Conservation (phyloP, 2,797 vertebrate species). For the Labeo calbasu region DNA sequence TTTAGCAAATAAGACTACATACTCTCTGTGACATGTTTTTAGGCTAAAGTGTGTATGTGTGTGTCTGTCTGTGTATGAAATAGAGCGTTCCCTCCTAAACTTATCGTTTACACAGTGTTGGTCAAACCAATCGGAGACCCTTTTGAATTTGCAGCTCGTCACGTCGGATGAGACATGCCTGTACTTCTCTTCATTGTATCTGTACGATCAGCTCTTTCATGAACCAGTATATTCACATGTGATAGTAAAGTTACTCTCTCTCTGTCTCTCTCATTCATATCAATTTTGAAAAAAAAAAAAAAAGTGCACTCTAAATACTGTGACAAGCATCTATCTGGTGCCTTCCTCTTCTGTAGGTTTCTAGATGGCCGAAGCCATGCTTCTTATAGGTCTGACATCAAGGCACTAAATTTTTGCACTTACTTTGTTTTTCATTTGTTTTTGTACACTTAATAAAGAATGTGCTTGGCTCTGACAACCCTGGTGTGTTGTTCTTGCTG, state of each 20-base stretch:
- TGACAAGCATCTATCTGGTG: constrained; percentile 63
- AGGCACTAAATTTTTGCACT: constrained; percentile 75
- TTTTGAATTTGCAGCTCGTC: not conserved
- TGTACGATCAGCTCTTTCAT: constrained; percentile 24
- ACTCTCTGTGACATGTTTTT: not conserved
- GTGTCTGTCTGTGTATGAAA: not conserved
- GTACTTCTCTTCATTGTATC: constrained; percentile 18
- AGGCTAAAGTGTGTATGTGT: not conserved
- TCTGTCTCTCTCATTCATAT: constrained; percentile 58
- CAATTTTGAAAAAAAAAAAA: constrained; percentile 57
- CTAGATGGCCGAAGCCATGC: constrained; percentile 66
- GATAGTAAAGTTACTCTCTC: constrained; percentile 51
- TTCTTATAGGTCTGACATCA: constrained; percentile 71
- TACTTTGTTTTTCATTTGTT: constrained; percentile 77
- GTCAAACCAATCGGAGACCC: not conserved
- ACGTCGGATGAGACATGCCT: not conserved
- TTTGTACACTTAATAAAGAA: constrained; percentile 84
- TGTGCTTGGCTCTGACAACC: constrained; percentile 72
- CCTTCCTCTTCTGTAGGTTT: constrained; percentile 60
- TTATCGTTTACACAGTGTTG: constrained; percentile 21
- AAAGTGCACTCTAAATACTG: constrained; percentile 69
- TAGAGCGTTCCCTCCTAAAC: not conserved
- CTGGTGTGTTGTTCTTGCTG: constrained; percentile 36
- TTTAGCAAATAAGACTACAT: not conserved
- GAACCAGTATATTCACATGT: constrained; percentile 32